Conservation (phyloP, 1,140 invertebrate genomes). For the Zaprionus inermis region DNA sequence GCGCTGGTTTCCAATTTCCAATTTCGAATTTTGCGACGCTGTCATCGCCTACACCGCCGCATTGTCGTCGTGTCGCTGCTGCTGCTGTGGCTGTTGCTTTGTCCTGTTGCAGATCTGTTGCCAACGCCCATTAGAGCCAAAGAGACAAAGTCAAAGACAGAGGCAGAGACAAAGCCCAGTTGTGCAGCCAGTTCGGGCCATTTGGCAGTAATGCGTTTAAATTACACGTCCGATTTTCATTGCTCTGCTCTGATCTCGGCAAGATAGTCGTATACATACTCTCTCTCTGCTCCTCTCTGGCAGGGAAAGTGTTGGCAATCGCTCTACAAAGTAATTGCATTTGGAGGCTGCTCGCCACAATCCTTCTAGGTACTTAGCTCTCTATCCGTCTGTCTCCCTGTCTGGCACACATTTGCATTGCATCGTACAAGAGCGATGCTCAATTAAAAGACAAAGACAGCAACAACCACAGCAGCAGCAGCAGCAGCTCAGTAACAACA, state of each 20-base stretch:
- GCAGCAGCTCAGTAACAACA: slow-evolving; percentile 37
- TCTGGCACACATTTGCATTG: slow-evolving; percentile 71
- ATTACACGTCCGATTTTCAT: slow-evolving; percentile 75
- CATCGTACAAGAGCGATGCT: slow-evolving; percentile 59
- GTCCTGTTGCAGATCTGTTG: slow-evolving; percentile 45
- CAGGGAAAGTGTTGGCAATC: slow-evolving; percentile 71
- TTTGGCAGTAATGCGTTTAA: slow-evolving; percentile 75
- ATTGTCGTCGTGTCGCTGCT: slow-evolving; percentile 52
- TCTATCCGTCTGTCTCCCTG: slow-evolving; percentile 15
- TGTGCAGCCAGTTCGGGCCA: slow-evolving; percentile 26
- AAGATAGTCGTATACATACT: slow-evolving; percentile 39
- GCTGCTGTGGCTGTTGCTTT: too few species aligned
- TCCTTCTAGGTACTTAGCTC: slow-evolving; percentile 61
- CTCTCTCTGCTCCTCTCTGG: slow-evolving; percentile 5
- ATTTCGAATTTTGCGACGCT: slow-evolving; percentile 60
- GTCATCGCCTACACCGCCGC: slow-evolving; percentile 67
- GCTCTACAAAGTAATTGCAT: slow-evolving; percentile 69
- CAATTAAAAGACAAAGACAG: slow-evolving; percentile 69
- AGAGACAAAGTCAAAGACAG: slow-evolving; percentile 24
- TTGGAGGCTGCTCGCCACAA: slow-evolving; percentile 21
- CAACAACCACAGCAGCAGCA: slow-evolving; percentile 35
- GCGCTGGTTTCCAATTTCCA: slow-evolving; percentile 35
- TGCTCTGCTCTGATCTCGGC: slow-evolving; percentile 55
- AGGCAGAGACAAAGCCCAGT: slow-evolving; percentile 27
- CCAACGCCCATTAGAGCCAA: slow-evolving; percentile 69